Evolutionary conservation across 2,113 vertebrate species (phyloP).

Genomic region (Monarcha castaneiventris): DNA sequence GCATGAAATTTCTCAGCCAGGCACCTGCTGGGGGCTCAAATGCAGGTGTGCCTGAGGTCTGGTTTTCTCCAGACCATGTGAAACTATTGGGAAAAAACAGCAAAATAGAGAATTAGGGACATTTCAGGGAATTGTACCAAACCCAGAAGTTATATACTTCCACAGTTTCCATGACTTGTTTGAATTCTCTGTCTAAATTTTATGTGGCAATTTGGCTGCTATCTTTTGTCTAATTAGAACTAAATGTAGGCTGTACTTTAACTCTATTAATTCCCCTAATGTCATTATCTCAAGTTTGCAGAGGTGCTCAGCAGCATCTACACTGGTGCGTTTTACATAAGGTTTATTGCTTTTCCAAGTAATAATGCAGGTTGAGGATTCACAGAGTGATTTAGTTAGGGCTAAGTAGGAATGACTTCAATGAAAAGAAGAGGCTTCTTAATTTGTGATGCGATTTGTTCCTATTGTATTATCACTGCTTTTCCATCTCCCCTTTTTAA

Average conservation of each 20-base stretch:
- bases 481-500: constrained; percentile 30
- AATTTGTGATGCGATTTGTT: not conserved
- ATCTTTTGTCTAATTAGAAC: constrained; percentile 39
- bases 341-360: not conserved
- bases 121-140: not conserved
- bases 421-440: not conserved
- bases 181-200: not conserved
- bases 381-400: not conserved
- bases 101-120: not conserved
- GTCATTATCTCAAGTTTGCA: not conserved
- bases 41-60: not conserved
- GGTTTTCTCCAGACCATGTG: fast-evolving
- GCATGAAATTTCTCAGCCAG: not conserved
- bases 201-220: not conserved
- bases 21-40: not conserved
- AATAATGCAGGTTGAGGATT: not conserved
- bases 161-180: not conserved
- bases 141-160: not conserved
- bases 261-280: not conserved
- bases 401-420: not conserved
- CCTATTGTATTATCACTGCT: not conserved
- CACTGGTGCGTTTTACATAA: not conserved
- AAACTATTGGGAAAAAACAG: not conserved
- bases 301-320: not conserved
- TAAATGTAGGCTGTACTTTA: constrained; percentile 9